Conservation (phyloP, 2,888 invertebrate species). For the Pherbina coryleti region DNA sequence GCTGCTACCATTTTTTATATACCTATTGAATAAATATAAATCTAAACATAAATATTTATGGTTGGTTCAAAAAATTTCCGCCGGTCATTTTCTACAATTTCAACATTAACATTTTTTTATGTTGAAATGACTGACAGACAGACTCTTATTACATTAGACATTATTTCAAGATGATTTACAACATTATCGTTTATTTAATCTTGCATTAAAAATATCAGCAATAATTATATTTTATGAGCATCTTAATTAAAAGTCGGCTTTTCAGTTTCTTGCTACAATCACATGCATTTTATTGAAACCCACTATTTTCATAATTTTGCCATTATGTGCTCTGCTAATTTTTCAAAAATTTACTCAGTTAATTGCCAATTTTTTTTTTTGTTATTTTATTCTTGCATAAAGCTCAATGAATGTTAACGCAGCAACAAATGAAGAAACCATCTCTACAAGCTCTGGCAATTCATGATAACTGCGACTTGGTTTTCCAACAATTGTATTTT, state of each 20-base stretch:
- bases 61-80: too few species aligned
- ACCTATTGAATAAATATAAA: too few species aligned
- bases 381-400: neutral
- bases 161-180: too few species aligned
- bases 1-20: too few species aligned
- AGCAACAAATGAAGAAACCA: neutral
- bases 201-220: too few species aligned
- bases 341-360: neutral
- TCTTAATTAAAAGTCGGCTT: neutral
- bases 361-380: neutral
- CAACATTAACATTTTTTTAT: too few species aligned
- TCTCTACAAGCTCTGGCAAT: neutral
- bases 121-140: too few species aligned
- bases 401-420: neutral
- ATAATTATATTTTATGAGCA: too few species aligned
- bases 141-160: too few species aligned
- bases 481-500: neutral
- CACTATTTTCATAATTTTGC: neutral
- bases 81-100: too few species aligned
- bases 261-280: neutral
- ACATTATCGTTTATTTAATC: too few species aligned
- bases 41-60: too few species aligned
- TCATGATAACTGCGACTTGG: neutral
- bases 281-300: neutral
- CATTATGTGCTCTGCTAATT: neutral